Conservation (phyloP, 2,113 vertebrate species). For the Panthera tigris region DNA sequence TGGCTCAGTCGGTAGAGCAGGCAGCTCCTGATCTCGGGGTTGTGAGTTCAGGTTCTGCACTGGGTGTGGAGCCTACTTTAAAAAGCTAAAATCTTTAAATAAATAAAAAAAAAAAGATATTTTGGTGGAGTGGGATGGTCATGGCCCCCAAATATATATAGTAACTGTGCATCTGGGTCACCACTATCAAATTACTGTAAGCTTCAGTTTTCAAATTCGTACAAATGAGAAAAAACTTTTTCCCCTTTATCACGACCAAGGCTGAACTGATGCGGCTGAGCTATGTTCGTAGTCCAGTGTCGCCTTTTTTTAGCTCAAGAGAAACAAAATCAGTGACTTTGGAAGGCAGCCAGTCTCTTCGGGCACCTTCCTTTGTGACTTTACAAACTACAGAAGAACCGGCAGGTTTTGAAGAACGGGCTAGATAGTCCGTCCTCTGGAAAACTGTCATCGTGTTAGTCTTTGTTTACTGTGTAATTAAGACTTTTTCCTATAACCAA, state of each 20-base stretch:
- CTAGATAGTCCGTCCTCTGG: background rate
- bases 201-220: background rate
- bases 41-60: background rate
- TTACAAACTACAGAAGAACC: constrained; percentile 53
- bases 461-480: constrained; percentile 65
- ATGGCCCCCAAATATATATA: background rate
- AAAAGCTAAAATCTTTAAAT: background rate
- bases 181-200: background rate
- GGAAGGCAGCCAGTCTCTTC: constrained; percentile 40
- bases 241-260: background rate
- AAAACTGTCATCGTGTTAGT: background rate
- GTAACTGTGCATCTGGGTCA: background rate
- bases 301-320: constrained; percentile 39
- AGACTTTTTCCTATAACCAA: constrained; percentile 45
- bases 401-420: background rate
- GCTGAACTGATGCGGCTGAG: background rate
- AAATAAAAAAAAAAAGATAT: background rate
- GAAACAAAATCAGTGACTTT: constrained; percentile 53
- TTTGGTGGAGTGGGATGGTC: background rate
- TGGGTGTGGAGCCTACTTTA: background rate
- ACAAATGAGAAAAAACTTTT: background rate
- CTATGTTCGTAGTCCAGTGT: background rate
- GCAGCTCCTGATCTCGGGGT: background rate
- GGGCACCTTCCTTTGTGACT: constrained; percentile 58
- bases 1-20: background rate